phyloP scores from a whole-genome alignment of 2,888 invertebrate genomes.

The Tenodera sinensis region DNA sequence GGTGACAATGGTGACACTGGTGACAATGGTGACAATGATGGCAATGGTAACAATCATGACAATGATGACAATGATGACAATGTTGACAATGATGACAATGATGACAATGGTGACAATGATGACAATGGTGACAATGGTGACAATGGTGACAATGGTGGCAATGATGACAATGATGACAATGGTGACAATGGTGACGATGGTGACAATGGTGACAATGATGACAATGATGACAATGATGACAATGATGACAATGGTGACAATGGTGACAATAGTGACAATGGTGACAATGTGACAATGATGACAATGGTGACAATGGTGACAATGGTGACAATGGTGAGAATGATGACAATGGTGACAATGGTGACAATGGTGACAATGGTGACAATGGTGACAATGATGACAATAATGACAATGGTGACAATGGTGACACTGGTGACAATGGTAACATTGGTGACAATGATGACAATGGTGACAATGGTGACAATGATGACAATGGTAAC shows the following conservation, averaged over 20 bases:
- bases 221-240: background rate
- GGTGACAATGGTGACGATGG: background rate
- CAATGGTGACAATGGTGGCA: background rate
- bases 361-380: background rate
- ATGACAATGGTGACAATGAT: background rate
- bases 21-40: too few relatives aligned
- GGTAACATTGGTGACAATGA: background rate
- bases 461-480: background rate
- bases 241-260: background rate
- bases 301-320: too few relatives aligned
- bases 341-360: too few relatives aligned
- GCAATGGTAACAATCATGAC: too few relatives aligned
- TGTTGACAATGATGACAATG: background rate
- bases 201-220: background rate
- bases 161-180: background rate
- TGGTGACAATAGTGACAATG: too few relatives aligned
- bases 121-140: background rate
- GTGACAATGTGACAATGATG: too few relatives aligned
- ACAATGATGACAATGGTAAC: background rate
- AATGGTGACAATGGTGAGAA: too few relatives aligned
- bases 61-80: background rate
- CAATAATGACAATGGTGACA: background rate
- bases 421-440: background rate
- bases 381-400: background rate
- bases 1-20: too few relatives aligned